Conservation (phyloP, 2,888 invertebrate genomes). For the Ischnura elegans region DNA sequence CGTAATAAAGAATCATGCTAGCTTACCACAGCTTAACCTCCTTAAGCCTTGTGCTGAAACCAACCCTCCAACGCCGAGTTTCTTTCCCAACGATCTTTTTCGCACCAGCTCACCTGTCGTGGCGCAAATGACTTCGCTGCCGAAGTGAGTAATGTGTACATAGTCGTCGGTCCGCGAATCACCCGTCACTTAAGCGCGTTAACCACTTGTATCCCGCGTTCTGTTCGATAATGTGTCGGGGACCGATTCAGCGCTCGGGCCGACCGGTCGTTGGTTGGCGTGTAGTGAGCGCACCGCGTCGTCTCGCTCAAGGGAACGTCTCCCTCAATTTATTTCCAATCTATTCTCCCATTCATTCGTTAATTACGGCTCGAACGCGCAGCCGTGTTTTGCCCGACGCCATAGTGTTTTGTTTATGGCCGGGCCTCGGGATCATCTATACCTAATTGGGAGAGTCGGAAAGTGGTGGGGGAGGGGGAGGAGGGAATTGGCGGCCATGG, state of each 20-base stretch:
- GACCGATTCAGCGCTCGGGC: neutral
- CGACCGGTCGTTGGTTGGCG: neutral
- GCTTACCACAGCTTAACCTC: too few relatives aligned
- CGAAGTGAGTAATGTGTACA: neutral
- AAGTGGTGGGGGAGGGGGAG: neutral
- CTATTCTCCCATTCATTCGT: neutral
- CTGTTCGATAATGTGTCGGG: neutral
- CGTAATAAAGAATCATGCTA: too few relatives aligned
- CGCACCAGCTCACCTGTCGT: too few relatives aligned
- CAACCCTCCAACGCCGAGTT: too few relatives aligned
- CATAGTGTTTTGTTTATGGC: conserved; percentile 5
- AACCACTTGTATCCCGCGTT: neutral
- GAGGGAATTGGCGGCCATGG: neutral
- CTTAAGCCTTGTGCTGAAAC: too few relatives aligned
- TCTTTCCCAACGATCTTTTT: too few relatives aligned
- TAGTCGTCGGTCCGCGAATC: neutral
- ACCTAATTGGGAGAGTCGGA: neutral
- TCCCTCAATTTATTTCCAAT: conserved; percentile 11
- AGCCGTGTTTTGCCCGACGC: neutral
- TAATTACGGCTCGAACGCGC: conserved; percentile 10
- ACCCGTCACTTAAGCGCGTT: neutral
- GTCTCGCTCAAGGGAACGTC: neutral
- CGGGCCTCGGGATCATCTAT: neutral
- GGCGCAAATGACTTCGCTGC: too few relatives aligned
- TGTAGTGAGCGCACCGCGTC: neutral